Conservation (phyloP, 2,888 invertebrate genomes). For the Miltochrista miniata region DNA sequence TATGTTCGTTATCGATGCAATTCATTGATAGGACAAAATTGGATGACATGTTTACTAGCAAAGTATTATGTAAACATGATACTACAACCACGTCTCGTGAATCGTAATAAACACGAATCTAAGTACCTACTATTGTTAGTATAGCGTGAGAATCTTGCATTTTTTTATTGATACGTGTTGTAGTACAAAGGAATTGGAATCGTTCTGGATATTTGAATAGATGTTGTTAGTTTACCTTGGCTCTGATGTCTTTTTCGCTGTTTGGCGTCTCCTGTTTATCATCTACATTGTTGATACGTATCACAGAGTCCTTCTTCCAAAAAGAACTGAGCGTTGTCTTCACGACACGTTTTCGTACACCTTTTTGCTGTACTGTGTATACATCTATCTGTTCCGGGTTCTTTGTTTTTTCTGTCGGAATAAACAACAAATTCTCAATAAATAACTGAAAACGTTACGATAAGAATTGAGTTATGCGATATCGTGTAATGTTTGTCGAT, state of each 20-base stretch:
- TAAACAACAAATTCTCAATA: slow-evolving; percentile 37
- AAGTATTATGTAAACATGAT: slow-evolving; percentile 4
- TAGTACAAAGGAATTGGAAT: slow-evolving; percentile 66
- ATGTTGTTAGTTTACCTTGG: slow-evolving; percentile 79
- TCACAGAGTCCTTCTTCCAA: slow-evolving; percentile 87
- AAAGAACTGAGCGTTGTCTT: slow-evolving; percentile 86
- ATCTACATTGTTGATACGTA: slow-evolving; percentile 89
- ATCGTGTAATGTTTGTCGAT: slow-evolving; percentile 11
- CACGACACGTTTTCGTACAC: slow-evolving; percentile 84
- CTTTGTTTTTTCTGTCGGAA: slow-evolving; percentile 87
- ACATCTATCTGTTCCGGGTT: slow-evolving; percentile 88
- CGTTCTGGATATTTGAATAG: slow-evolving; percentile 41
- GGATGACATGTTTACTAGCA: slow-evolving; percentile 11
- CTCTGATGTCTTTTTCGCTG: slow-evolving; percentile 86
- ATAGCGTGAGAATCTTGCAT: slow-evolving; percentile 9
- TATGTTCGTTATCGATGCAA: slow-evolving; percentile 7
- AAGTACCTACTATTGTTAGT: slow-evolving; percentile 12
- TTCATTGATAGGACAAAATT: slow-evolving; percentile 19
- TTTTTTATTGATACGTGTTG: slow-evolving; percentile 12
- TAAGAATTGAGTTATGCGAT: slow-evolving; percentile 23
- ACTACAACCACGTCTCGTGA: slow-evolving; percentile 16
- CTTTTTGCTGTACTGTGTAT: slow-evolving; percentile 85
- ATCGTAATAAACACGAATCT: slow-evolving; percentile 18
- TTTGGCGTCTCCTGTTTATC: slow-evolving; percentile 88
- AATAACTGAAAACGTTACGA: slow-evolving; percentile 14